phyloP scores from a whole-genome alignment of 1,140 invertebrate genomes.

The Drosophila sproati region DNA sequence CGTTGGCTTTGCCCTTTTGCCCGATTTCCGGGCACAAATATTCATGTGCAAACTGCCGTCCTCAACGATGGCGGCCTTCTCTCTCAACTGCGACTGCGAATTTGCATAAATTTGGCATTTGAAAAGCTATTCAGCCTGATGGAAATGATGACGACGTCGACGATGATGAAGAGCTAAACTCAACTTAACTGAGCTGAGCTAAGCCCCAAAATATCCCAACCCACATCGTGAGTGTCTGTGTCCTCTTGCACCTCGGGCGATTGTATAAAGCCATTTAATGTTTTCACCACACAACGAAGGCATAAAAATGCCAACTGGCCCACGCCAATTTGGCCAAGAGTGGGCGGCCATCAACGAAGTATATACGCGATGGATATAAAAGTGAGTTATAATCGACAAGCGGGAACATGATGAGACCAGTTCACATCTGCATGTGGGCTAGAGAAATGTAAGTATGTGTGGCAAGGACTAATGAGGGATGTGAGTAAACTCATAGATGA shows the following conservation, averaged over 20 bases:
- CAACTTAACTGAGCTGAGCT: slow-evolving; percentile 44
- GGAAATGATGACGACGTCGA: slow-evolving; percentile 71
- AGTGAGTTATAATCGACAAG: slow-evolving; percentile 36
- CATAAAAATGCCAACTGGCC: slow-evolving; percentile 54
- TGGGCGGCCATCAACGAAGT: slow-evolving; percentile 23
- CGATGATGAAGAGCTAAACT: slow-evolving; percentile 60
- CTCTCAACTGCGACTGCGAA: slow-evolving; percentile 40
- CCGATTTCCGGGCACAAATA: slow-evolving; percentile 61
- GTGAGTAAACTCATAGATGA: not conserved
- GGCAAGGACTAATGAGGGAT: slow-evolving; percentile 2
- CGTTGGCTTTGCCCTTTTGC: not conserved
- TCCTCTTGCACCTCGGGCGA: slow-evolving; percentile 21
- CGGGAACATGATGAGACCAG: slow-evolving; percentile 7
- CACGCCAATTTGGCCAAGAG: slow-evolving; percentile 8
- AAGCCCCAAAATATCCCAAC: not conserved
- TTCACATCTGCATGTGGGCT: slow-evolving; percentile 1
- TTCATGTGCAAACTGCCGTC: slow-evolving; percentile 71
- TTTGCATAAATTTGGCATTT: slow-evolving; percentile 81
- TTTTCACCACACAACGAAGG: slow-evolving; percentile 51
- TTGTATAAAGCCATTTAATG: slow-evolving; percentile 71
- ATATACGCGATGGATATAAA: slow-evolving; percentile 26
- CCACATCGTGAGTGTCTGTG: not conserved
- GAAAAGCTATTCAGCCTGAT: slow-evolving; percentile 78
- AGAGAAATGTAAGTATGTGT: slow-evolving; percentile 10
- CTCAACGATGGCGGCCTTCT: slow-evolving; percentile 12